Percentiles rank a stretch among this genome's conserved stretches.
Evolutionary conservation across 1,140 invertebrate genomes (phyloP).

Genomic region (Conopomorpha cramerella): DNA sequence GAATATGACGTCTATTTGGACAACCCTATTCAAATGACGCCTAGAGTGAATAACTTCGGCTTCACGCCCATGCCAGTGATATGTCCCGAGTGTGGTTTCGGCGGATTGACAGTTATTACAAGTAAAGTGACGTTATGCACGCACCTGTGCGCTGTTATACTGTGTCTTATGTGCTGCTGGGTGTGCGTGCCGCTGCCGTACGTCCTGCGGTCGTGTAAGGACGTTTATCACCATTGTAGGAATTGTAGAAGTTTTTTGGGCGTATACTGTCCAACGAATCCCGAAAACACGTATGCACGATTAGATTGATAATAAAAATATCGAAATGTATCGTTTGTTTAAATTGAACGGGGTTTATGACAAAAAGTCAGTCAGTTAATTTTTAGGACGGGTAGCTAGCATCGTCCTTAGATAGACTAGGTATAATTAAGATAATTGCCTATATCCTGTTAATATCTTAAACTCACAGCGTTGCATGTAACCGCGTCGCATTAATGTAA

Average conservation of each 20-base stretch:
- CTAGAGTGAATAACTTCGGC: constrained; percentile 28
- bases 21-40: constrained; percentile 20
- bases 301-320: too few species aligned
- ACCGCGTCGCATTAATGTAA: too few species aligned
- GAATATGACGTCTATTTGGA: constrained; percentile 48
- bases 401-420: too few species aligned
- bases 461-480: too few species aligned
- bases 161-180: constrained; percentile 47
- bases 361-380: constrained; percentile 1
- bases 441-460: too few species aligned
- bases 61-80: constrained; percentile 30
- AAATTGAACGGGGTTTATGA: constrained; percentile 2
- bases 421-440: too few species aligned
- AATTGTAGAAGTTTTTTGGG: constrained; percentile 40
- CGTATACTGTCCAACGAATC: constrained; percentile 40
- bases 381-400: not conserved
- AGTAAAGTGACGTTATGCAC: constrained; percentile 40
- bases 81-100: constrained; percentile 41
- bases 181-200: constrained; percentile 43
- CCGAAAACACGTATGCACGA: too few species aligned
- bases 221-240: constrained; percentile 47
- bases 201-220: constrained; percentile 40
- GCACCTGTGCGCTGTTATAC: constrained; percentile 32
- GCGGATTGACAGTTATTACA: constrained; percentile 26
- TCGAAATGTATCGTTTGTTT: constrained; percentile 2